phyloP scores from a whole-genome alignment of 2,797 vertebrate species.

The Euthynnus affinis region DNA sequence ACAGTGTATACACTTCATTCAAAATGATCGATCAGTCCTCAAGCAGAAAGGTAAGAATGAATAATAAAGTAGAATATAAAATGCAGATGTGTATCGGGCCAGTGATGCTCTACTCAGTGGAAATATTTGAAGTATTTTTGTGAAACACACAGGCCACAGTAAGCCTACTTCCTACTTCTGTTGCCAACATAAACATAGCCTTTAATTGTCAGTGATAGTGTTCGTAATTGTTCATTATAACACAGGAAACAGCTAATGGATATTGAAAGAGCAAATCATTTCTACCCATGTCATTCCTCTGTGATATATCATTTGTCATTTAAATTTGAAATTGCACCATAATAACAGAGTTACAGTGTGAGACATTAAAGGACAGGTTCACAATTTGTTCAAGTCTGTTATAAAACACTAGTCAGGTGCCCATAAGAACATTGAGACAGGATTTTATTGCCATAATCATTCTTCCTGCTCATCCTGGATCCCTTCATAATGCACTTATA shows the following conservation, averaged over 20 bases:
- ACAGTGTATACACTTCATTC: constrained; percentile 77
- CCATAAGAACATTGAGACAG: too few species aligned
- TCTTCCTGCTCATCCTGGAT: too few species aligned
- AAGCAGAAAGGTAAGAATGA: constrained; percentile 80
- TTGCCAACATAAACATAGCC: background rate
- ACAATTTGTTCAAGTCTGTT: too few species aligned
- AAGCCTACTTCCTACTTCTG: constrained; percentile 14
- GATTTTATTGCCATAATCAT: too few species aligned
- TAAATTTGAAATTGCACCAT: background rate
- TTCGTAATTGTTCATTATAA: constrained; percentile 5
- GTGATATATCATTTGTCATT: background rate
- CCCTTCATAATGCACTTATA: too few species aligned
- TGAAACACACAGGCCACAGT: constrained; percentile 5
- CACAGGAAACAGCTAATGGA: background rate
- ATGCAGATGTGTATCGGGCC: background rate
- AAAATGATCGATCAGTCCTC: constrained; percentile 79
- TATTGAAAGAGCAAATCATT: background rate
- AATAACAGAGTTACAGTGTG: background rate
- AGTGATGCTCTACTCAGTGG: background rate
- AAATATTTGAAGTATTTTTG: background rate
- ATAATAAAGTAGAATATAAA: background rate
- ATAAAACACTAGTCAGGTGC: too few species aligned
- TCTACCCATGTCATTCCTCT: background rate
- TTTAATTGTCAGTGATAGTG: background rate
- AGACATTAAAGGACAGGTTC: background rate